Evolutionary conservation across 2,888 invertebrate species (phyloP).

Genomic region (Scaeva pyrastri): DNA sequence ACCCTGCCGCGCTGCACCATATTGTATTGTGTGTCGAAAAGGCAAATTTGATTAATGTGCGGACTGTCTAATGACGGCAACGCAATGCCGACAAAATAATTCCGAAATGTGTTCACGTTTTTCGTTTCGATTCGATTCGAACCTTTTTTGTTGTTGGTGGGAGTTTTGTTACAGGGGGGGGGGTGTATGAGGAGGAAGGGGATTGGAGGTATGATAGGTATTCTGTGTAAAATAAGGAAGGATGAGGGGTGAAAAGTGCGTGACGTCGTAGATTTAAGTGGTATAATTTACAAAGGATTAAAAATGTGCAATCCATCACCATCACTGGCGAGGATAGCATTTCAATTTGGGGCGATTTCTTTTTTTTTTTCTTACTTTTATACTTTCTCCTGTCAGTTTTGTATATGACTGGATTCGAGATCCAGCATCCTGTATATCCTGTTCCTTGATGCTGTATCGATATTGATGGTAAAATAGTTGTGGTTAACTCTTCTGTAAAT

Average conservation of each 20-base stretch:
- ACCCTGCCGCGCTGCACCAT: too few relatives aligned
- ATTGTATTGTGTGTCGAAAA: conserved; percentile 47
- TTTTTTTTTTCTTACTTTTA: background rate
- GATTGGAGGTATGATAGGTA: background rate
- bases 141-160: conserved; percentile 1
- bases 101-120: conserved; percentile 72
- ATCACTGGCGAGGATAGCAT: conserved; percentile 75
- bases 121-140: conserved; percentile 44
- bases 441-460: too few relatives aligned
- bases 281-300: conserved; percentile 80
- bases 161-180: too few relatives aligned
- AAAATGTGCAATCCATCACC: conserved; percentile 76
- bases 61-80: conserved; percentile 72
- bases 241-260: conserved; percentile 60
- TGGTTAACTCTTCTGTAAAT: conserved; percentile 64
- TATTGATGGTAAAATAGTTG: conserved; percentile 64
- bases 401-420: background rate
- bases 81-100: conserved; percentile 40
- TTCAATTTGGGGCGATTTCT: conserved; percentile 60
- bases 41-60: conserved; percentile 74
- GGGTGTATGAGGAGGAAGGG: background rate
- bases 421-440: too few relatives aligned
- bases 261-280: conserved; percentile 79
- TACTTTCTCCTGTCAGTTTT: background rate
- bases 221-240: background rate